phyloP scores from a whole-genome alignment of 2,888 invertebrate genomes.

The Axea sp. region DNA sequence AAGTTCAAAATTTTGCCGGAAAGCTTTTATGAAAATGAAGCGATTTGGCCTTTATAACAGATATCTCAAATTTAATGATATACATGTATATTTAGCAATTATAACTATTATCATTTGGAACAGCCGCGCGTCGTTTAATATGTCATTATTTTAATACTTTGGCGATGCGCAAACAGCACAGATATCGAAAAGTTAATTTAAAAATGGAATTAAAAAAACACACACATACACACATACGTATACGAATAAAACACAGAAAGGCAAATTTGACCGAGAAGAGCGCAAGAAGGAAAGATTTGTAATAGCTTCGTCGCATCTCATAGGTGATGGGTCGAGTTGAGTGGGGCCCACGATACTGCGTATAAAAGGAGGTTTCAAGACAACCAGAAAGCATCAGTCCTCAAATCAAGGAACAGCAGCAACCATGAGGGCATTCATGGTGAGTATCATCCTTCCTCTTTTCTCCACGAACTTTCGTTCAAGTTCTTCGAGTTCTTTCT shows the following conservation, averaged over 20 bases:
- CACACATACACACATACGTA: too few relatives aligned
- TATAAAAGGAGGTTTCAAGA: conserved; percentile 77
- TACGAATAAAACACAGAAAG: conserved; percentile 45
- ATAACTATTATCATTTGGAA: neutral
- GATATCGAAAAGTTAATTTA: neutral
- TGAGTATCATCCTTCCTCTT: conserved; percentile 72
- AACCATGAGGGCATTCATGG: conserved; percentile 80
- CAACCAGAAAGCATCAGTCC: conserved; percentile 79
- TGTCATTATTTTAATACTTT: too few relatives aligned
- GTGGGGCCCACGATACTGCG: conserved; percentile 71
- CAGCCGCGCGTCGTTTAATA: too few relatives aligned
- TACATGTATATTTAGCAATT: conserved; percentile 7
- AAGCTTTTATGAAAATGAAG: conserved; percentile 25
- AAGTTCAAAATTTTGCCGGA: conserved; percentile 31
- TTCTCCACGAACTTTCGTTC: conserved; percentile 58
- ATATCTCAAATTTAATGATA: conserved; percentile 26
- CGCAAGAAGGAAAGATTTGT: conserved; percentile 70
- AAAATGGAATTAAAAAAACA: conserved; percentile 12
- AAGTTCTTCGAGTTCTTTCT: conserved; percentile 5
- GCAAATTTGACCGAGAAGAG: conserved; percentile 62
- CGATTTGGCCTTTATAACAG: conserved; percentile 3
- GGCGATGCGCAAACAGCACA: too few relatives aligned
- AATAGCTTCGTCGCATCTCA: conserved; percentile 75
- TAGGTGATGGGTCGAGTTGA: conserved; percentile 78
- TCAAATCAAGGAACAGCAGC: conserved; percentile 78